Evolutionary conservation across 2,797 vertebrate species (phyloP).

Genomic region (Zalophus californianus): DNA sequence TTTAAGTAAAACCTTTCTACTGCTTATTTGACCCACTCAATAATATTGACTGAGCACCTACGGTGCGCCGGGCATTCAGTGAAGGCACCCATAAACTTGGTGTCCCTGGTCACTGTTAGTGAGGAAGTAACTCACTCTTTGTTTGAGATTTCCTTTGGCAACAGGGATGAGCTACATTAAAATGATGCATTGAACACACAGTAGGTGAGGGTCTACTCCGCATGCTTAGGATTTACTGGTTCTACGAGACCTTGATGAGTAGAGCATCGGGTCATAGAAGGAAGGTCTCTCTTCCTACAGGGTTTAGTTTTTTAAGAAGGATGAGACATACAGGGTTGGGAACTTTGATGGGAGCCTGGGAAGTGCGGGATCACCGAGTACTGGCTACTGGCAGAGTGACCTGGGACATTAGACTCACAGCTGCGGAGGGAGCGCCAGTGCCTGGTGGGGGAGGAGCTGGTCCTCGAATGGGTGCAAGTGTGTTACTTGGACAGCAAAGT

Average conservation of each 20-base stretch:
- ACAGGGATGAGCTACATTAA: background rate
- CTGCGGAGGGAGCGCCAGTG: background rate
- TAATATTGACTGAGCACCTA: background rate
- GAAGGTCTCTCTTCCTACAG: background rate
- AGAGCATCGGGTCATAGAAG: background rate
- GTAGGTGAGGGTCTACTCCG: background rate
- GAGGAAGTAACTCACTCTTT: background rate
- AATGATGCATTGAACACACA: fast-evolving
- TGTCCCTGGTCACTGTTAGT: background rate
- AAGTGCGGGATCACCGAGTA: too few relatives aligned
- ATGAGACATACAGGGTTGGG: background rate
- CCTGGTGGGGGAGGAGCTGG: fast-evolving
- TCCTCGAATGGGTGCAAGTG: fast-evolving
- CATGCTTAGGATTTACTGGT: background rate
- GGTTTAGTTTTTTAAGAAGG: background rate
- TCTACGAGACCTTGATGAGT: background rate
- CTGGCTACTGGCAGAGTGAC: background rate
- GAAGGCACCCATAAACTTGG: background rate
- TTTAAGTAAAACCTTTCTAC: background rate
- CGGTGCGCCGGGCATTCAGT: fast-evolving
- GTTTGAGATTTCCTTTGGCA: background rate
- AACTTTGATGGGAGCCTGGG: background rate
- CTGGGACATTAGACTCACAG: background rate
- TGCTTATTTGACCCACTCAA: background rate
- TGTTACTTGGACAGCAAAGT: background rate